Base-by-base conservation (phyloP, 2,113 vertebrate species). In the Rhinogobius similis region DNA sequence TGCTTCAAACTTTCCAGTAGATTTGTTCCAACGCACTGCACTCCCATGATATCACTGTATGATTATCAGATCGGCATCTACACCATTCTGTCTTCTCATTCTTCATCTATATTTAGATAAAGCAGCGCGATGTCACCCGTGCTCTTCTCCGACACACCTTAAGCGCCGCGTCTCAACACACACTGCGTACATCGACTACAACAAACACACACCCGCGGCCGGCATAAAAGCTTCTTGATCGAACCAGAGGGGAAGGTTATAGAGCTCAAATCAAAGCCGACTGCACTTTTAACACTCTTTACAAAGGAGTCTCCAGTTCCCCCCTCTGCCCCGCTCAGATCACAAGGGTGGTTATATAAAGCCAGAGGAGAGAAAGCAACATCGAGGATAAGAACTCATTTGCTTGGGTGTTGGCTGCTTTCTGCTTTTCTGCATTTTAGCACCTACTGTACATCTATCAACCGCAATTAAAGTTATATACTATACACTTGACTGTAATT, bases 41-140 rank as follows among this genome's bases (percentile, higher is more conserved):
- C 24, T 48, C 23, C 66, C 50, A 72, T 68, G 55, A 36, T 64
- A 68, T 76, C 63, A 62, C 56, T 55, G 23, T 27, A 18, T 68
- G 62, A 73, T 79, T 21, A 12, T 74, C 64, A 65, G 82, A 71
- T 76, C 67, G 67, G 71, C 63, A 26, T 65, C 75, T 84, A 62
- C 62, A 74, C 77, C 79, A 77, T 72, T 81, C 79, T 70, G 52
- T 77, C 62, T 64, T 65, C 72, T 86, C 78, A 75, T 70, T 69
- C 70, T 69, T 70, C 65, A 39, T 72, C 82, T 87, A 86, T 83
- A 82, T 70, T 86, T 89, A 86, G 83, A 62, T 65, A 58, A 63
- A 68, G 71, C 43, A 68, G 38, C 32, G 61, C 75, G 75, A 68
- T 41, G 65, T 66, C 73, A 72, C 72, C 71, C 55, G 46, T 10